phyloP scores from a whole-genome alignment of 2,888 invertebrate species.

The Orchestes rusci region DNA sequence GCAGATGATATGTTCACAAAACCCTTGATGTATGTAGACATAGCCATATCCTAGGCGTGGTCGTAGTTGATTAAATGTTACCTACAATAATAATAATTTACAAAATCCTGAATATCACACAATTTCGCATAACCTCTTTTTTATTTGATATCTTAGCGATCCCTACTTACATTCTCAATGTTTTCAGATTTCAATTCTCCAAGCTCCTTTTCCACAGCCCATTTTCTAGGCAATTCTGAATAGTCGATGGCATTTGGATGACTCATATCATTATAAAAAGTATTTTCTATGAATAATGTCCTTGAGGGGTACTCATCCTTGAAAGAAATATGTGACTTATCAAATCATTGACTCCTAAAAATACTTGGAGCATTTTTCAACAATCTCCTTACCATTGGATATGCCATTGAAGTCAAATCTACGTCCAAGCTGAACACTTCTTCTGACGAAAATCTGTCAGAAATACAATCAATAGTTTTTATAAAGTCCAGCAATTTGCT shows the following conservation, averaged over 20 bases:
- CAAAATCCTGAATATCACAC: no score
- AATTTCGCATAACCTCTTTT: no score
- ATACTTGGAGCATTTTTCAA: no score
- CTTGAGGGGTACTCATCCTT: constrained; percentile 62
- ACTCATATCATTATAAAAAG: constrained; percentile 71
- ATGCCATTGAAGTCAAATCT: no score
- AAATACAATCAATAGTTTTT: no score
- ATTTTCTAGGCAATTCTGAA: constrained; percentile 55
- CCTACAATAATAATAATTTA: constrained; percentile 33
- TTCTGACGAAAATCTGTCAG: no score
- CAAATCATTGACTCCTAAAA: no score
- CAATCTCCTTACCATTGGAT: no score
- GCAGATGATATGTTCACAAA: constrained; percentile 83
- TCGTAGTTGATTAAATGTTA: constrained; percentile 47
- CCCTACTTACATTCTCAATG: constrained; percentile 52
- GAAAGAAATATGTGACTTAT: no score
- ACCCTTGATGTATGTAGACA: constrained; percentile 85
- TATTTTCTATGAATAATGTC: constrained; percentile 70
- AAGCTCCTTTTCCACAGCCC: constrained; percentile 48
- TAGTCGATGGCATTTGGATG: constrained; percentile 55
- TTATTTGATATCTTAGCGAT: not conserved
- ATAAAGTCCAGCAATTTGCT: no score
- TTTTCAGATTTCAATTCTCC: constrained; percentile 46
- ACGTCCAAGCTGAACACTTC: no score
- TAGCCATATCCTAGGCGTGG: constrained; percentile 59